Evolutionary conservation across 2,797 vertebrate genomes (phyloP).

Genomic region (Oceanodroma leucorhoa): DNA sequence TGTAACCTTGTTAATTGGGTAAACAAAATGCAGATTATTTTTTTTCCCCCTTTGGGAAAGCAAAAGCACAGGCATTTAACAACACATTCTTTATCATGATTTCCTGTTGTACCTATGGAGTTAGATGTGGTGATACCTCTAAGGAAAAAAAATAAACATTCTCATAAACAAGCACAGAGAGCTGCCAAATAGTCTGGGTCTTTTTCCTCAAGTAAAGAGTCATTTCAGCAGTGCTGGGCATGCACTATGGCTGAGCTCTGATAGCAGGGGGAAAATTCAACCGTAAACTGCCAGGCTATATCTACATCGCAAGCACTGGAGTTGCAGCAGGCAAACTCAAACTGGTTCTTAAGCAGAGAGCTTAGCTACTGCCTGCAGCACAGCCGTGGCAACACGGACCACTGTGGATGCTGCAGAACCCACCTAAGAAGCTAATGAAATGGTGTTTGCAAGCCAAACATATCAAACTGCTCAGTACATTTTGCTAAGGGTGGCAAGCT

Average conservation of each 20-base stretch:
- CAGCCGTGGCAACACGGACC: fast-evolving
- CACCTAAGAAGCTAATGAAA: not conserved
- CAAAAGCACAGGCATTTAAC: not conserved
- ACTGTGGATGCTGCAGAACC: not conserved
- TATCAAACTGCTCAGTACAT: not conserved
- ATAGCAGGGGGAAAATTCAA: not conserved
- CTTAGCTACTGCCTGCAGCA: not conserved
- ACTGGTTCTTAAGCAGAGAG: not conserved
- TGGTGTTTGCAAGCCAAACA: not conserved
- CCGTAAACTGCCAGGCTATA: not conserved
- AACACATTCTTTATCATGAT: not conserved
- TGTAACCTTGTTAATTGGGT: not conserved
- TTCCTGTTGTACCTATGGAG: not conserved
- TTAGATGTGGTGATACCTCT: not conserved
- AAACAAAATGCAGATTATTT: not conserved
- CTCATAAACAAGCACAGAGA: not conserved
- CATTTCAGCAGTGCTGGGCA: not conserved
- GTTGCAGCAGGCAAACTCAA: not conserved
- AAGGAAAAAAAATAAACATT: not conserved
- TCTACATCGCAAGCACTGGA: fast-evolving
- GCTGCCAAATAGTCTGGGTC: not conserved
- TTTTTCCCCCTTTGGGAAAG: not conserved
- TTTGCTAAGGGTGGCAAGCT: not conserved
- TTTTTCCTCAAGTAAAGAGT: not conserved
- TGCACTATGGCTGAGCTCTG: not conserved